A percentile compares a stretch with the other conserved stretches of the same genome.
These are phyloP conservation scores for Drosophila koepferae DNA, from an alignment of 2,888 invertebrate genomes.

Conservation along the genomic window DNA sequence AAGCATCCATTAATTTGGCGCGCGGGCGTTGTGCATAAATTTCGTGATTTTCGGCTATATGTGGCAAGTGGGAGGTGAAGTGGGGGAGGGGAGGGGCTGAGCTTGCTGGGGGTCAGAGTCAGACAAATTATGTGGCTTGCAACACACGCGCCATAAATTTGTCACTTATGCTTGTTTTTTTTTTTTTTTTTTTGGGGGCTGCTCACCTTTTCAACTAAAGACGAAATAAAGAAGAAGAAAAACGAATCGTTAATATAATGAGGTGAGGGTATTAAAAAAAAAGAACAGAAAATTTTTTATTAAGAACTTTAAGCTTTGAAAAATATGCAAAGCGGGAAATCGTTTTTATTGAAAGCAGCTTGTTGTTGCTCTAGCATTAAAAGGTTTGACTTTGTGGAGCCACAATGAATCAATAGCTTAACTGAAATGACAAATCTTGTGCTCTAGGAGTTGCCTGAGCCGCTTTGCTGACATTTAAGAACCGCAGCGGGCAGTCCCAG, in stretches of 20 bases:
- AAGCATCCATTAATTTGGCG: constrained; percentile 80
- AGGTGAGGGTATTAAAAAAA: constrained; percentile 45
- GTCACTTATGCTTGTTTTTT: constrained; percentile 62
- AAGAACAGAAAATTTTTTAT: not conserved
- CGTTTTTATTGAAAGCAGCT: not conserved
- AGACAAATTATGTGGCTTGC: constrained; percentile 79
- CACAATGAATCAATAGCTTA: constrained; percentile 30
- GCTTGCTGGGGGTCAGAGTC: constrained; percentile 59
- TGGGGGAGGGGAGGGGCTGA: not conserved
- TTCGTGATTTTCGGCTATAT: constrained; percentile 62
- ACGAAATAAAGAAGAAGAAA: not conserved
- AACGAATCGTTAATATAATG: constrained; percentile 45
- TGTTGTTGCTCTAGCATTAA: not conserved
- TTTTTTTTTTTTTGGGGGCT: constrained; percentile 26
- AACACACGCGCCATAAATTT: constrained; percentile 80
- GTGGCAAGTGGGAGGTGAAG: constrained; percentile 3
- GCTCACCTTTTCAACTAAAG: constrained; percentile 38
- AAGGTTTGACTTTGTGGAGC: too few species aligned
- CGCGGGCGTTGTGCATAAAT: constrained; percentile 76
- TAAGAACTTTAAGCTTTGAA: constrained; percentile 21
- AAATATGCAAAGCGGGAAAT: constrained; percentile 19
- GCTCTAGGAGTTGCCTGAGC: constrained; percentile 21
- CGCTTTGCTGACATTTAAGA: constrained; percentile 57
- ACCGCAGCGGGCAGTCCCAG: constrained; percentile 64
- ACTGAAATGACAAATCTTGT: constrained; percentile 40